Evolutionary conservation across 1,140 invertebrate genomes (phyloP).

Genomic region (Drosophila nikananu): DNA sequence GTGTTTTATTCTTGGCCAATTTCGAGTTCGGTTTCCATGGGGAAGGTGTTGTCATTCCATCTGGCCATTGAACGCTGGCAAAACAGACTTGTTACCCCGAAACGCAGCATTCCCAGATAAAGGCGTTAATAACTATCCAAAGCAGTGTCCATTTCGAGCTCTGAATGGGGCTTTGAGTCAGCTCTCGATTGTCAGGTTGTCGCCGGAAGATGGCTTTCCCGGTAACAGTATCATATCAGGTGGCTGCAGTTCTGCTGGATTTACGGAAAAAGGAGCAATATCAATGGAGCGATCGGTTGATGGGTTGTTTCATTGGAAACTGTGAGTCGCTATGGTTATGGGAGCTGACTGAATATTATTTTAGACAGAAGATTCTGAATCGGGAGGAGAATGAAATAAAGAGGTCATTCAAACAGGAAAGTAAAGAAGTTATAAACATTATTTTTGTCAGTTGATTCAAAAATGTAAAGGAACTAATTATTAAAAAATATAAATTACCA

Average conservation of each 20-base stretch:
- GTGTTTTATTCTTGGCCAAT: conserved; percentile 54
- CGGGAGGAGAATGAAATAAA: no score
- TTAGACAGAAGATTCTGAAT: neutral
- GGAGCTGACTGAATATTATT: neutral
- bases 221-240: conserved; percentile 30
- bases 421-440: neutral
- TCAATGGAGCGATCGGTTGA: neutral
- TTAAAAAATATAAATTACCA: no score
- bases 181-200: conserved; percentile 12
- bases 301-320: neutral
- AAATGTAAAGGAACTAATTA: neutral
- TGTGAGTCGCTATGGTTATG: neutral
- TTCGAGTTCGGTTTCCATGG: neutral
- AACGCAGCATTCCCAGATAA: conserved; percentile 64
- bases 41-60: conserved; percentile 29
- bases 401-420: neutral
- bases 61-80: conserved; percentile 31
- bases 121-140: conserved; percentile 33
- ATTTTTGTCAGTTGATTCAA: neutral
- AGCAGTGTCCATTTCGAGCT: conserved; percentile 40
- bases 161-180: conserved; percentile 44
- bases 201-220: conserved; percentile 34
- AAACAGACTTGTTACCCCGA: conserved; percentile 69
- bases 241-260: conserved; percentile 6
- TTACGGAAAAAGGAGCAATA: conserved; percentile 1